Percentiles rank a stretch among this genome's conserved stretches.
These are phyloP conservation scores for Hipparchia sbordonii DNA, from an alignment of 2,888 invertebrate genomes.

Conservation along the genomic window DNA sequence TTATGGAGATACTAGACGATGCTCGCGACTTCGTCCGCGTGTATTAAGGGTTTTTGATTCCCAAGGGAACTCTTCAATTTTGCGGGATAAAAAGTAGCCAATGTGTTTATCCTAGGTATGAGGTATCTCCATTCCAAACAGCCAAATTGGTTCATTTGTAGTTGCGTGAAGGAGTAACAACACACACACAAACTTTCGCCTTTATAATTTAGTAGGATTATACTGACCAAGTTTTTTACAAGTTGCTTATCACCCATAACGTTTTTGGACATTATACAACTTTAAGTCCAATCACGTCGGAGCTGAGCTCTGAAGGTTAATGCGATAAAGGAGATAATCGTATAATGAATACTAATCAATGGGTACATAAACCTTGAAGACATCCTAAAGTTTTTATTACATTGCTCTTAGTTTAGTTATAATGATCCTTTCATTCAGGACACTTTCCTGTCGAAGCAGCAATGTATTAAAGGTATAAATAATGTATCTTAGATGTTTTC, in stretches of 20 bases:
- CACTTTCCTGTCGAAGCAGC: background rate
- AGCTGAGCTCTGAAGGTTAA: constrained; percentile 28
- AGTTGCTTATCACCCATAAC: background rate
- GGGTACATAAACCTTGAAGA: constrained; percentile 21
- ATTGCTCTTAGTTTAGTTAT: constrained; percentile 13
- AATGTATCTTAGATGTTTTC: background rate
- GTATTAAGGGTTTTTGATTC: no score
- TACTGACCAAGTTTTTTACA: background rate
- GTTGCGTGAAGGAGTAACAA: no score
- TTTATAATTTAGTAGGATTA: no score
- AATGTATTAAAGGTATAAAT: background rate
- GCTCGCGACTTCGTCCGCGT: no score
- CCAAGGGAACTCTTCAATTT: no score
- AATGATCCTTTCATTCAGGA: background rate
- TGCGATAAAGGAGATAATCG: constrained; percentile 28
- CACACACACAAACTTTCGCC: no score
- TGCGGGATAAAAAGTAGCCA: no score
- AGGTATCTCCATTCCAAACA: no score
- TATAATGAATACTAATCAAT: constrained; percentile 34
- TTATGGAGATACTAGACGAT: no score
- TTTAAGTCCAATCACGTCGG: constrained; percentile 31
- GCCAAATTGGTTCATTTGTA: no score
- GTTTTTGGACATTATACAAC: constrained; percentile 21
- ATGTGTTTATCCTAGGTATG: no score
- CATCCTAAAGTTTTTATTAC: constrained; percentile 9